Evolutionary conservation across 2,113 vertebrate genomes (phyloP).

Genomic region (Grantiella picta): DNA sequence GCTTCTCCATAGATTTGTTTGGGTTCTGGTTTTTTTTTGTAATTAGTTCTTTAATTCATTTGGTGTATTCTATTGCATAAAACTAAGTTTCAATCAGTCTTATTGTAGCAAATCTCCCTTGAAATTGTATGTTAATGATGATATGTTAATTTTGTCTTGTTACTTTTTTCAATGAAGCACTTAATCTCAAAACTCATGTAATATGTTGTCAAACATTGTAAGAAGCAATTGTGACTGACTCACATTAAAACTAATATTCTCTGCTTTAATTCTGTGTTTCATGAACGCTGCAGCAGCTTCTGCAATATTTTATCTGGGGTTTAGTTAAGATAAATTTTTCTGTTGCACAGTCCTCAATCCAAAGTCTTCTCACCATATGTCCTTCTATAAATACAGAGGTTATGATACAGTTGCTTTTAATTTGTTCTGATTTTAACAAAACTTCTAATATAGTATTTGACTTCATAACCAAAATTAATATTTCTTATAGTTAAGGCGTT

Average conservation of each 20-base stretch:
- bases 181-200: background rate
- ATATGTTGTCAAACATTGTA: background rate
- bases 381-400: background rate
- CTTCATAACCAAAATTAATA: background rate
- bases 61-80: background rate
- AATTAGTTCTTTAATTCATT: background rate
- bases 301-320: background rate
- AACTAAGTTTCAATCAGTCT: background rate
- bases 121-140: background rate
- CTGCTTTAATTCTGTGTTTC: background rate
- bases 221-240: background rate
- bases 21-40: background rate
- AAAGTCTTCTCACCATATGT: background rate
- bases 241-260: background rate
- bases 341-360: background rate
- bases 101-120: background rate
- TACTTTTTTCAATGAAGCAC: background rate
- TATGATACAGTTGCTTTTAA: background rate
- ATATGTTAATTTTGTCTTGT: background rate
- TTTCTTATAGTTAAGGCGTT: background rate
- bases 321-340: background rate
- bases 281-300: background rate
- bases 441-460: background rate
- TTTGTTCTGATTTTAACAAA: background rate
- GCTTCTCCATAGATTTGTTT: background rate